Conservation (phyloP, 2,113 vertebrate genomes). For the Rostratula benghalensis region DNA sequence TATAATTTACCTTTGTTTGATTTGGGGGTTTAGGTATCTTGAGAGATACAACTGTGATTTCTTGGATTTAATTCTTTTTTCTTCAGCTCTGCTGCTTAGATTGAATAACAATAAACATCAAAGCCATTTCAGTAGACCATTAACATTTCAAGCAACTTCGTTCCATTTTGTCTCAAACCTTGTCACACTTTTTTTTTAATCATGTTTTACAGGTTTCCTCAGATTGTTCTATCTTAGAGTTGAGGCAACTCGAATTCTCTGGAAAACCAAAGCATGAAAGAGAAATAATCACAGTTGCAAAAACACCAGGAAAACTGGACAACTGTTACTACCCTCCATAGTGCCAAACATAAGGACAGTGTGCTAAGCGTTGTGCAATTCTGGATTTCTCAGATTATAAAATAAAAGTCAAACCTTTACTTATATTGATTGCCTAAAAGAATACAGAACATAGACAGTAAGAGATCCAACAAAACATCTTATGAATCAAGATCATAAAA, state of each 20-base stretch:
- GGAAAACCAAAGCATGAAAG: neutral
- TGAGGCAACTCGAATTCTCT: neutral
- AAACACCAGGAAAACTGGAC: neutral
- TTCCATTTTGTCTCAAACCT: neutral
- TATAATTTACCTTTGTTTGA: neutral
- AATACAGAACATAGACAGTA: neutral
- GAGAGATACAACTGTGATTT: neutral
- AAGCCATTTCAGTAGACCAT: neutral
- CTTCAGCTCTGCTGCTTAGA: neutral
- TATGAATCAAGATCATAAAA: neutral
- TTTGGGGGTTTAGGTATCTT: neutral
- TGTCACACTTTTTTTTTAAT: neutral
- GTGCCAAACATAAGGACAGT: neutral
- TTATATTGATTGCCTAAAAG: neutral
- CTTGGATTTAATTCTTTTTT: neutral
- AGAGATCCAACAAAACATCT: neutral
- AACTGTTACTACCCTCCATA: neutral
- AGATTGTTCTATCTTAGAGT: neutral
- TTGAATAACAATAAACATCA: neutral
- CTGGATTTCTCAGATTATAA: neutral
- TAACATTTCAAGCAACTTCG: neutral
- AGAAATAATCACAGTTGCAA: neutral
- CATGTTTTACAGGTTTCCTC: neutral
- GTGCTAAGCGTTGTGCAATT: neutral
- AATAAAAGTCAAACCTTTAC: neutral